Evolutionary conservation across 2,797 vertebrate genomes (phyloP), one percentile per base, ranked within the genome.

Genomic region (Atherinosoma microstoma): DNA sequence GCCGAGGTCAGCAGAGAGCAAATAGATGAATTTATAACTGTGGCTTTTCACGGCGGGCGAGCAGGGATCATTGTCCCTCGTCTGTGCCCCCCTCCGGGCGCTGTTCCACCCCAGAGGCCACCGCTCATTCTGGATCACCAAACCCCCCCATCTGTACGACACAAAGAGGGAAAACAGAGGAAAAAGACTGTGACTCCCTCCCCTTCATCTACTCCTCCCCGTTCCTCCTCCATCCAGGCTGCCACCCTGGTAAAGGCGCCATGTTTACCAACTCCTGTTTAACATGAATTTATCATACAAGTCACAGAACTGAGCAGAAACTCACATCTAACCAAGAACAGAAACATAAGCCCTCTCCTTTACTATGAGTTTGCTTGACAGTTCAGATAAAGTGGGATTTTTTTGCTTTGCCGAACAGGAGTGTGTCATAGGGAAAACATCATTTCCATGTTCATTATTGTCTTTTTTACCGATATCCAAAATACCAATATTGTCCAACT

Each of bases 1-100:
- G 95, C 93, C 86, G 93, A 95, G 97, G 97, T 98, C 98, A 97
- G 94, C 89, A 87, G 94, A 96, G 97, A 98, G 97, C 97, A 98
- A 98, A 98, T 95, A 97, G 96, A 99, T 99, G 98, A 98, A 98
- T 99, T 97, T 98, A 98, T 97, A 98, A 97, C 97, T 96, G 94
- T 96, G 87, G 75, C 96, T 96, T 97, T 98, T 97, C 88, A 92
- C 70, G 72, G 85, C 76, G 74, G 86, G 87, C 87, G 80, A 54
- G 73, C 91, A 95, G 95, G 60, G 58, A 67, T 76, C 96, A 96
- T 97, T 95, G 90, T 92, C 90, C 91, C 89, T 12, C 13, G 92
- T 80, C 79, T 75, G 51, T 60, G 24, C 60, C 83, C 87, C 82
- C 85, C 87, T 83, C 92, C 94, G 91, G 92, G 92, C 34, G 67